phyloP scores from a whole-genome alignment of 2,113 vertebrate genomes.

The Dipodomys spectabilis region DNA sequence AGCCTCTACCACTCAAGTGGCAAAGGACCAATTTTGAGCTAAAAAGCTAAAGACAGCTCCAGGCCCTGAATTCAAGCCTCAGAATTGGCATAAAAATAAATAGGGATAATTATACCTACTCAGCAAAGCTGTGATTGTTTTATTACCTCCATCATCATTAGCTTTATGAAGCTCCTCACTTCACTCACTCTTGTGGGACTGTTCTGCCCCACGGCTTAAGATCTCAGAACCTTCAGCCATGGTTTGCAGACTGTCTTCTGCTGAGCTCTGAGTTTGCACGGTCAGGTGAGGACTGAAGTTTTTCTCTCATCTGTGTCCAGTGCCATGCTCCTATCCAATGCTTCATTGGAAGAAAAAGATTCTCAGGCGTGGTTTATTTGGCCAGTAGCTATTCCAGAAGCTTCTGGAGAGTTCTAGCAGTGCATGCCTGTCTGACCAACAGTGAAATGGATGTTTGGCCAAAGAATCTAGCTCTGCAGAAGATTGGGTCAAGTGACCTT shows the following conservation, averaged over 20 bases:
- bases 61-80: too few relatives aligned
- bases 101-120: not conserved
- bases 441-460: not conserved
- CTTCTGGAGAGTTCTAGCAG: not conserved
- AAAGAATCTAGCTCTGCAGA: not conserved
- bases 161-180: rapidly evolving
- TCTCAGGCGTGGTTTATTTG: not conserved
- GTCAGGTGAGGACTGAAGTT: not conserved
- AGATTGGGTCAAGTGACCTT: not conserved
- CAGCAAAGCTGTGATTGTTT: not conserved
- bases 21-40: too few relatives aligned
- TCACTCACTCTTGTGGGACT: rapidly evolving
- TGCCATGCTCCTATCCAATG: not conserved
- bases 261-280: not conserved
- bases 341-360: not conserved
- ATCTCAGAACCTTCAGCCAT: not conserved
- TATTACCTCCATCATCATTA: not conserved
- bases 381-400: not conserved
- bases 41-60: too few relatives aligned
- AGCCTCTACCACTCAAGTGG: too few relatives aligned
- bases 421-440: not conserved
- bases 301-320: not conserved
- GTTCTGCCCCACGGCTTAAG: rapidly evolving
- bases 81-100: too few relatives aligned
- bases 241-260: not conserved